These are phyloP conservation scores for Torymus auratus DNA, from an alignment of 2,888 invertebrate genomes.

Conservation along the genomic window DNA sequence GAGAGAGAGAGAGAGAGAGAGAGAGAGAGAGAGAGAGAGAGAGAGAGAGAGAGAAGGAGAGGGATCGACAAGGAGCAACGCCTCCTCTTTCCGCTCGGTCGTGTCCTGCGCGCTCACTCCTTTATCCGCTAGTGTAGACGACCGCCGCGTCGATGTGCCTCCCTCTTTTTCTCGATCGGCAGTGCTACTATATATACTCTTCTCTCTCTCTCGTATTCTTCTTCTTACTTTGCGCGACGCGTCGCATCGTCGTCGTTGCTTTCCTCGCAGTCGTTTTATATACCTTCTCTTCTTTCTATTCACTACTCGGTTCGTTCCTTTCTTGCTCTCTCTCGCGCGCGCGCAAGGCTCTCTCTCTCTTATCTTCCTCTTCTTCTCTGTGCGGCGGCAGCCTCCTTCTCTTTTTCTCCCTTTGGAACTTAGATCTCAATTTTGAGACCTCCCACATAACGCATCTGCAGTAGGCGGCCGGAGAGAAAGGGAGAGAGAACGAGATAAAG, in stretches of 20 bases:
- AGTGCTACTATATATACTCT: neutral
- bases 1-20: too few species aligned
- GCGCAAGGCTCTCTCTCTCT: too few species aligned
- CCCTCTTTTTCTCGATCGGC: neutral
- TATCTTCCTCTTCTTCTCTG: too few species aligned
- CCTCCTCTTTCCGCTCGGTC: constrained; percentile 63
- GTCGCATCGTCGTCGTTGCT: neutral
- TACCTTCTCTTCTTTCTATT: too few species aligned
- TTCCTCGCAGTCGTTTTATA: too few species aligned
- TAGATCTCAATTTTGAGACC: constrained; percentile 33
- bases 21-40: too few species aligned
- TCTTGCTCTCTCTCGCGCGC: too few species aligned
- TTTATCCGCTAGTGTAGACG: constrained; percentile 10
- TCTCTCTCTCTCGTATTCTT: neutral
- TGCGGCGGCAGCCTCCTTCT: constrained; percentile 34
- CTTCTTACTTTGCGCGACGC: constrained; percentile 1
- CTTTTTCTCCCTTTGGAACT: constrained; percentile 30
- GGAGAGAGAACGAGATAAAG: too few species aligned
- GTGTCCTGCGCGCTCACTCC: constrained; percentile 59
- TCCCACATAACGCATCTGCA: neutral
- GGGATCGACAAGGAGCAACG: constrained; percentile 23
- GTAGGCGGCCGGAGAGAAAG: too few species aligned
- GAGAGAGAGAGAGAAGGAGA: constrained; percentile 23
- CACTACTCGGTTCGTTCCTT: too few species aligned
- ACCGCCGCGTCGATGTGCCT: neutral